Conservation (phyloP, 2,113 vertebrate species). For the Diphyllodes magnificus region DNA sequence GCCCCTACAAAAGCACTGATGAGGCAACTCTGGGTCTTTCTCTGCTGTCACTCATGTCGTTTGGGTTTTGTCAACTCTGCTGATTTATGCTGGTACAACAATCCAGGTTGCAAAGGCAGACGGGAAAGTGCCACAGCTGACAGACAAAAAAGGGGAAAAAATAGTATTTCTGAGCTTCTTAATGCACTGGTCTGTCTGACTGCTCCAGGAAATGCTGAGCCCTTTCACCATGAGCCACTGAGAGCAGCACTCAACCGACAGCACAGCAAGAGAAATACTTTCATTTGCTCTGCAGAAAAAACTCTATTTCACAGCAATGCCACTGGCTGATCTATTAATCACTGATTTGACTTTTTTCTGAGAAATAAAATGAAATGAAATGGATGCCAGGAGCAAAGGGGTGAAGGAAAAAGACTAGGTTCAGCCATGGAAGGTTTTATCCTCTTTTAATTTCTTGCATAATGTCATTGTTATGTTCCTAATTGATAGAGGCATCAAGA, state of each 20-base stretch:
- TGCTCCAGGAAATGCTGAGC: not conserved
- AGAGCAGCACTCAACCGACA: not conserved
- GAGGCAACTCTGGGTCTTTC: constrained; percentile 25
- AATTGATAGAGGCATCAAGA: not conserved
- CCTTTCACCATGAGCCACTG: not conserved
- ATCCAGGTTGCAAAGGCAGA: not conserved
- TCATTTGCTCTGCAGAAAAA: not conserved
- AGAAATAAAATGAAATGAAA: not conserved
- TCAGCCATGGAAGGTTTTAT: not conserved
- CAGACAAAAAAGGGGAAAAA: not conserved
- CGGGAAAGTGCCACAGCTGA: not conserved
- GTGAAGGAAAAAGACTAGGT: not conserved
- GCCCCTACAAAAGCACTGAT: not conserved
- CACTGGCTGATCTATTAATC: not conserved
- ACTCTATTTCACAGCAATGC: not conserved
- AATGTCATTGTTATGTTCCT: not conserved
- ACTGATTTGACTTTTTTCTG: not conserved
- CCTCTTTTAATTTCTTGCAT: not conserved
- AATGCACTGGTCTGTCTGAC: not conserved
- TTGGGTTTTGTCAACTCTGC: not conserved
- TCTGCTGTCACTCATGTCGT: not conserved
- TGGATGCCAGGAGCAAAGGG: not conserved
- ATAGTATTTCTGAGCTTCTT: not conserved
- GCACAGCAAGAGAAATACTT: not conserved
- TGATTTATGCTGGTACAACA: not conserved